Percentiles rank a stretch among this genome's conserved stretches.
phyloP scores from a whole-genome alignment of 2,113 vertebrate genomes.

The Hydrolagus affinis region DNA sequence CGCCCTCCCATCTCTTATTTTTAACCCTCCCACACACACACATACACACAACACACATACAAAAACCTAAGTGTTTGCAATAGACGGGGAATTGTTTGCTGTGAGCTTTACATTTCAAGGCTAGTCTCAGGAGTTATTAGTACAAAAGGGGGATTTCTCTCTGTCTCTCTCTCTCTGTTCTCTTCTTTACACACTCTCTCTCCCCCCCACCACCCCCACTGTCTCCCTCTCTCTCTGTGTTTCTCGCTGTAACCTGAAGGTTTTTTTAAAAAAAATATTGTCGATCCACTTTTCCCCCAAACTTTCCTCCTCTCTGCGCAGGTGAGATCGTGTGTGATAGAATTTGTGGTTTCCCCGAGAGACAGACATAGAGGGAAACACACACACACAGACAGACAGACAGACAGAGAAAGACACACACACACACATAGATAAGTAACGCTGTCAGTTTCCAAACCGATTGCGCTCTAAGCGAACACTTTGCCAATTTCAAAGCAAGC shows the following conservation, averaged over 20 bases:
- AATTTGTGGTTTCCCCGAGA: neutral
- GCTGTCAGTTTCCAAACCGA: too few species aligned
- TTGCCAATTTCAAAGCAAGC: neutral
- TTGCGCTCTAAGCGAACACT: neutral
- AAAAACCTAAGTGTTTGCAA: conserved; percentile 63
- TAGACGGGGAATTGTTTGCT: conserved; percentile 71
- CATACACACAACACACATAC: conserved; percentile 58
- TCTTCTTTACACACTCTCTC: too few species aligned
- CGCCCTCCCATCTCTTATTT: neutral
- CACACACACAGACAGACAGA: too few species aligned
- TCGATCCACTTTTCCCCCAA: conserved; percentile 50
- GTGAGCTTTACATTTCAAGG: conserved; percentile 72
- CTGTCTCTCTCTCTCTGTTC: conserved; percentile 34
- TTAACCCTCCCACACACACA: too few species aligned
- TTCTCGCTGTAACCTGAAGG: conserved; percentile 47
- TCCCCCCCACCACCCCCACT: too few species aligned
- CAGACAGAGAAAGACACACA: too few species aligned
- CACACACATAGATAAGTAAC: too few species aligned
- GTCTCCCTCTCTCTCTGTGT: too few species aligned
- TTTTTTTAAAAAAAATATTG: conserved; percentile 69
- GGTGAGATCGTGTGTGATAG: conserved; percentile 16
- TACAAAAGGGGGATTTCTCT: conserved; percentile 68
- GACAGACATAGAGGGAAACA: neutral
- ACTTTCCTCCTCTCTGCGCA: conserved; percentile 45
- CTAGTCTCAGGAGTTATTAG: conserved; percentile 74